A percentile compares a stretch with the other conserved stretches of the same genome.
phyloP scores from a whole-genome alignment of 92 coral and sea anemone species.

The Diadumene lineata region DNA sequence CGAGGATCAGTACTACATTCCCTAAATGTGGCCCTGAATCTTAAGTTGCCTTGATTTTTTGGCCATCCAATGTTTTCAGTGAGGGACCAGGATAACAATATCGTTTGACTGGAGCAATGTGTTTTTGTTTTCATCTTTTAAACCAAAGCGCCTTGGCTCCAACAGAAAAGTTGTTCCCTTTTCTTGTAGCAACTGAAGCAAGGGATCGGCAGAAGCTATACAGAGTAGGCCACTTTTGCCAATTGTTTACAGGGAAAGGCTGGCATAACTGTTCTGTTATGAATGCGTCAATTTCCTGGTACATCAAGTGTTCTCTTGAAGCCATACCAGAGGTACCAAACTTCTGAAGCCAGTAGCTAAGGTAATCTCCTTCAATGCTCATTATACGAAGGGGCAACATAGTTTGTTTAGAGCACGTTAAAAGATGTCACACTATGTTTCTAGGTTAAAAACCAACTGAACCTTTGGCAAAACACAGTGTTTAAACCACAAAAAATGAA shows the following conservation, averaged over 20 bases:
- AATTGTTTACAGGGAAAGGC: conserved; percentile 55
- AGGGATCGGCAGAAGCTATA: conserved; percentile 46
- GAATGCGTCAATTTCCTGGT: conserved; percentile 62
- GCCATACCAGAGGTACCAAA: conserved; percentile 42
- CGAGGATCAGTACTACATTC: conserved; percentile 37
- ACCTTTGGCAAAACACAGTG: too few relatives aligned
- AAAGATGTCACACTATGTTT: too few relatives aligned
- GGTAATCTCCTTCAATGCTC: conserved; percentile 45
- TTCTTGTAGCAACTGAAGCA: conserved; percentile 39
- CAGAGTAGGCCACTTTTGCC: conserved; percentile 63
- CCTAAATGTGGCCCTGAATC: conserved; percentile 45
- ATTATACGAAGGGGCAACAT: too few relatives aligned
- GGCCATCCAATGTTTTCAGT: conserved; percentile 30
- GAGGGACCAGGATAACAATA: conserved; percentile 61
- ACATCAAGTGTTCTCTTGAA: conserved; percentile 41
- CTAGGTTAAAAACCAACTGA: too few relatives aligned
- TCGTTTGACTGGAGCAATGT: conserved; percentile 23
- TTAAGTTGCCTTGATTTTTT: conserved; percentile 1
- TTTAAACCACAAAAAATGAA: too few relatives aligned
- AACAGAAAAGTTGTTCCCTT: conserved; percentile 45
- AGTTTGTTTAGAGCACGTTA: too few relatives aligned
- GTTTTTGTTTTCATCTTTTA: conserved; percentile 31
- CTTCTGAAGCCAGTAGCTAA: conserved; percentile 52
- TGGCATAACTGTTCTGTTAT: conserved; percentile 49
- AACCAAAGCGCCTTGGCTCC: conserved; percentile 50